Evolutionary conservation across 2,888 invertebrate species (phyloP), one percentile per base, ranked within the genome.

Genomic region (Rugalucina vietnamica): DNA sequence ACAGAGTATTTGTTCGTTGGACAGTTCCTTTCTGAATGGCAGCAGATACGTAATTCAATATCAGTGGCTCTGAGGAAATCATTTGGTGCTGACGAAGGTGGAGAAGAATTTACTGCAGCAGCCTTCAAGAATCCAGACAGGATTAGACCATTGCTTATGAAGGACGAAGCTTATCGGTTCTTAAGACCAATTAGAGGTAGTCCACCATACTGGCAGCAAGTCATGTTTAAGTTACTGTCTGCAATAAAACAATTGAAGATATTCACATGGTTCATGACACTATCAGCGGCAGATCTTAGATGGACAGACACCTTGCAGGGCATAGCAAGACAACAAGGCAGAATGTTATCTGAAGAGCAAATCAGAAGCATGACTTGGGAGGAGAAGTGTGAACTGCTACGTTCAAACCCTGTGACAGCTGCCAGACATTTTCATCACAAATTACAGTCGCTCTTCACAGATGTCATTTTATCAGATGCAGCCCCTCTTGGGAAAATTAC

Each of bases 301-400:
- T 91, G 91, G 90, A 36, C 65, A 0, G 90, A 91, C 39, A 82
- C 90, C 14, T 43, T 91, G 3, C 69, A 76, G 27, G 77, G 57
- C 65, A 87, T 91, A 36, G n/a, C 54, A n/a, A 79, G 72, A 39
- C 86, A 87, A 37, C 39, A 78, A 49, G 85, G 89, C 10, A 57
- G 60, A 74, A 18, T 24, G 14, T 27, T 82, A 2, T 80, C 65
- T 24, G 69, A n/a, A 21, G 74, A 77, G 24, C 80, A 87, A 4
- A 69, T 89, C 37, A 69, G 73, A 14, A 29, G 27, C 2, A 79
- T 89, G 77, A 65, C 81, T 37, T 89, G 86, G 86, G 89, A 89
- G 82, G 78, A 89, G 39, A 86, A 79, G 57, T 86, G 77, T 82
- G 12, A 71, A 21, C 36, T 86, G 39, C 69, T 91, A 3, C 50